Percentiles rank a stretch among this genome's conserved stretches.
Conservation (phyloP, 2,113 vertebrate genomes). For the Semnopithecus entellus region DNA sequence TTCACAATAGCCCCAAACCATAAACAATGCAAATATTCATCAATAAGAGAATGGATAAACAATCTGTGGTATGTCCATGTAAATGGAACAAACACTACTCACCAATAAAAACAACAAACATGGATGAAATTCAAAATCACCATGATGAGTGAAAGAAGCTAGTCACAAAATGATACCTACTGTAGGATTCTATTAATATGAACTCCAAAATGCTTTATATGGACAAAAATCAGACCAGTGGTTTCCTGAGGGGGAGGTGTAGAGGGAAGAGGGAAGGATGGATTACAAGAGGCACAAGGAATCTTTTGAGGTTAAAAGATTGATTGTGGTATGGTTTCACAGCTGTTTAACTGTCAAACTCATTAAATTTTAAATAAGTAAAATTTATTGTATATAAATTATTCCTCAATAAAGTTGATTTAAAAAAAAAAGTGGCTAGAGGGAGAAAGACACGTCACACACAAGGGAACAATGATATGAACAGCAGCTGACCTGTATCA, state of each 20-base stretch:
- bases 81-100: neutral
- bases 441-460: neutral
- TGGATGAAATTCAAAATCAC: neutral
- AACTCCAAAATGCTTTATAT: neutral
- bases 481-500: neutral
- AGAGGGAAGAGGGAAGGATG: neutral
- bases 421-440: neutral
- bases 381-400: neutral
- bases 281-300: neutral
- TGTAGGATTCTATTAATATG: neutral
- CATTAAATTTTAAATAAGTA: neutral
- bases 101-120: neutral
- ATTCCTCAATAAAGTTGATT: neutral
- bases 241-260: neutral
- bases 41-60: neutral
- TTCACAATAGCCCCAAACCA: neutral
- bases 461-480: neutral
- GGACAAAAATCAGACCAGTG: neutral
- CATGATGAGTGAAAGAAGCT: neutral
- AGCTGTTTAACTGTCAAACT: neutral
- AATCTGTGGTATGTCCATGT: neutral
- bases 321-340: neutral
- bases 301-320: neutral
- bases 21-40: neutral
- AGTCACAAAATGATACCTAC: neutral